Evolutionary conservation across 2,113 vertebrate species (phyloP).

Genomic region (Rhipidura dahli): DNA sequence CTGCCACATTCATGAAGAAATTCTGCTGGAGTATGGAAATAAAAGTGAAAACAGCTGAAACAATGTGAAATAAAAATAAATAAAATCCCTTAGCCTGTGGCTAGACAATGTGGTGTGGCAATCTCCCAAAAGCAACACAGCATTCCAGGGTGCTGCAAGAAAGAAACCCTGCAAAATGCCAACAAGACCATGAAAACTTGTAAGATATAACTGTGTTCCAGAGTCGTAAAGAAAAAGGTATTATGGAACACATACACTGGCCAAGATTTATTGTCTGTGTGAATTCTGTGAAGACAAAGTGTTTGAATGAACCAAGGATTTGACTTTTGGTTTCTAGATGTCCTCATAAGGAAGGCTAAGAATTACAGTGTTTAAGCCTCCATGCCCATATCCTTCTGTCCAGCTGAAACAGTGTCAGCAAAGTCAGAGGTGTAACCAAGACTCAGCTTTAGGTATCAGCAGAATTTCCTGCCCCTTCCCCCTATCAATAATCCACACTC

Average conservation of each 20-base stretch:
- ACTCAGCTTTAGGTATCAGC: not conserved
- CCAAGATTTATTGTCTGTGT: not conserved
- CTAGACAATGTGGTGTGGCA: slow-evolving; percentile 34
- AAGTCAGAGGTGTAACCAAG: not conserved
- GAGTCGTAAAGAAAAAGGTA: not conserved
- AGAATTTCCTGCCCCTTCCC: not conserved
- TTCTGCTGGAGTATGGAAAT: slow-evolving; percentile 36
- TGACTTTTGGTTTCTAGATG: not conserved
- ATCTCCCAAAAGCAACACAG: slow-evolving; percentile 9
- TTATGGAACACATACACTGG: not conserved
- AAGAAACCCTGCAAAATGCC: not conserved
- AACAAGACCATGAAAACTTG: not conserved
- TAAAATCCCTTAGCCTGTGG: slow-evolving; percentile 3
- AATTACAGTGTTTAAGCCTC: not conserved
- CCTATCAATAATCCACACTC: not conserved
- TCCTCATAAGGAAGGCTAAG: not conserved
- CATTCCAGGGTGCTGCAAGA: not conserved
- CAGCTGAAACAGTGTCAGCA: not conserved
- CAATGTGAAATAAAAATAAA: slow-evolving; percentile 67
- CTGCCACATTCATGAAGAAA: slow-evolving; percentile 29
- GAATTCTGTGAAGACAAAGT: not conserved
- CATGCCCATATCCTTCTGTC: not conserved
- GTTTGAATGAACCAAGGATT: not conserved
- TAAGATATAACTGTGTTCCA: not conserved
- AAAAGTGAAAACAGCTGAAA: slow-evolving; percentile 73